Conservation (phyloP, 2,113 vertebrate species). For the Acanthochromis polyacanthus region DNA sequence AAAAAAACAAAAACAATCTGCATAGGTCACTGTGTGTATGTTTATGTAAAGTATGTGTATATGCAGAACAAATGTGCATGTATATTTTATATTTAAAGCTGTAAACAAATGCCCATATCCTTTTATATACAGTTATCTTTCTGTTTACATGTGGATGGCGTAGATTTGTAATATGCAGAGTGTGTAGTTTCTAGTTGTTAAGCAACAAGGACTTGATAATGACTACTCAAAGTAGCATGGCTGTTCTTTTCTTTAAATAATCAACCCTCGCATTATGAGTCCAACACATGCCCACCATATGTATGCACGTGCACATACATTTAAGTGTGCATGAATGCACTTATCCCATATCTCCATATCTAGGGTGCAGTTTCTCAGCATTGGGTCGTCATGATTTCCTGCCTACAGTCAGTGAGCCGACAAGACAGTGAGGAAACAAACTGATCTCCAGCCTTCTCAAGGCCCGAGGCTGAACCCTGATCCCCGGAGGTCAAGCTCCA, state of each 20-base stretch:
- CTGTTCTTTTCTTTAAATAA: not conserved
- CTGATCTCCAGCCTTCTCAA: slow-evolving; percentile 33
- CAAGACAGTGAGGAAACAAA: slow-evolving; percentile 35
- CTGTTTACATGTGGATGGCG: not conserved
- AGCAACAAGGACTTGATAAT: not conserved
- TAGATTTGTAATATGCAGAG: not conserved
- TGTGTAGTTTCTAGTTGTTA: not conserved
- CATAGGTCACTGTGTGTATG: no score
- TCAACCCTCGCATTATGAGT: not conserved
- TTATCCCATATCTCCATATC: not conserved
- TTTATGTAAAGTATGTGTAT: not conserved
- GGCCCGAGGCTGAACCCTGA: slow-evolving; percentile 43
- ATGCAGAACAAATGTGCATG: not conserved
- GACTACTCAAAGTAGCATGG: not conserved
- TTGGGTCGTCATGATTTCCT: not conserved
- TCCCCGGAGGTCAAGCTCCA: slow-evolving; percentile 28
- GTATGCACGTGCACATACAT: no score
- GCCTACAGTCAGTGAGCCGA: slow-evolving; percentile 16
- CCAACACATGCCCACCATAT: not conserved
- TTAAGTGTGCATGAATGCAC: not conserved
- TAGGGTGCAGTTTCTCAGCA: not conserved
- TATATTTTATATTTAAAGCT: not conserved
- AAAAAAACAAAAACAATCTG: no score
- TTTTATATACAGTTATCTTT: not conserved
- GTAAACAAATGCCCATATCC: not conserved